Evolutionary conservation across 2,113 vertebrate genomes (phyloP).

Genomic region (Bufo gargarizans): DNA sequence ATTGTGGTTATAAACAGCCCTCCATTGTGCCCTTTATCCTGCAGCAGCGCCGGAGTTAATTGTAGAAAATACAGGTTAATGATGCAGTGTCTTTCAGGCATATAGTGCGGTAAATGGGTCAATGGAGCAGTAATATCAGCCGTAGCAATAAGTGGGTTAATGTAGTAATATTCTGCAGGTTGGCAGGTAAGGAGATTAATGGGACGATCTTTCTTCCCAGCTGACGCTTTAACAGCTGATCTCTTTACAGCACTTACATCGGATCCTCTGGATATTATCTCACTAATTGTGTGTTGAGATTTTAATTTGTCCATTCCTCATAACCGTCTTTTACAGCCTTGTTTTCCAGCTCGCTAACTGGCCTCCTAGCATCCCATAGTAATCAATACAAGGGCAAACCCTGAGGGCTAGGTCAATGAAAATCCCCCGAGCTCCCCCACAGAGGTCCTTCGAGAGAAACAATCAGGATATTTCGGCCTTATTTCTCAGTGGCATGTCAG

Average conservation of each 20-base stretch:
- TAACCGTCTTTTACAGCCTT: neutral
- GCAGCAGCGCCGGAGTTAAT: neutral
- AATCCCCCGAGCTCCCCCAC: neutral
- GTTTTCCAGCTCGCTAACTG: neutral
- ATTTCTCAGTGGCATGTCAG: neutral
- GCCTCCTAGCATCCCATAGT: neutral
- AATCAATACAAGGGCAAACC: conserved; percentile 10
- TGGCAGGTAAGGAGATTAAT: conserved; percentile 36
- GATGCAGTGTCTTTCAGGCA: conserved; percentile 22
- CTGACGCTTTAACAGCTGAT: conserved; percentile 43
- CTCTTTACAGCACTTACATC: neutral
- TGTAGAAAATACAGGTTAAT: conserved; percentile 28
- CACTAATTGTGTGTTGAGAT: neutral
- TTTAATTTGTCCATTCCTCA: neutral
- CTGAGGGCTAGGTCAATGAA: neutral
- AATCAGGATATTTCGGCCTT: conserved; percentile 11
- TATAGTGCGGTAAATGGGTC: conserved; percentile 41
- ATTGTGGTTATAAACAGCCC: neutral
- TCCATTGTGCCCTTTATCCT: neutral
- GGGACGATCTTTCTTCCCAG: conserved; percentile 25
- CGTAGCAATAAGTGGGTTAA: conserved; percentile 47
- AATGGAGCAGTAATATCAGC: conserved; percentile 37
- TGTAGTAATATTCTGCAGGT: conserved; percentile 47
- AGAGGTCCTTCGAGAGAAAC: neutral
- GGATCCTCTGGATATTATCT: conserved; percentile 25